Percentiles rank a stretch among this genome's conserved stretches.
phyloP scores from a whole-genome alignment of 2,888 invertebrate species.

The Pseudoips prasinana region DNA sequence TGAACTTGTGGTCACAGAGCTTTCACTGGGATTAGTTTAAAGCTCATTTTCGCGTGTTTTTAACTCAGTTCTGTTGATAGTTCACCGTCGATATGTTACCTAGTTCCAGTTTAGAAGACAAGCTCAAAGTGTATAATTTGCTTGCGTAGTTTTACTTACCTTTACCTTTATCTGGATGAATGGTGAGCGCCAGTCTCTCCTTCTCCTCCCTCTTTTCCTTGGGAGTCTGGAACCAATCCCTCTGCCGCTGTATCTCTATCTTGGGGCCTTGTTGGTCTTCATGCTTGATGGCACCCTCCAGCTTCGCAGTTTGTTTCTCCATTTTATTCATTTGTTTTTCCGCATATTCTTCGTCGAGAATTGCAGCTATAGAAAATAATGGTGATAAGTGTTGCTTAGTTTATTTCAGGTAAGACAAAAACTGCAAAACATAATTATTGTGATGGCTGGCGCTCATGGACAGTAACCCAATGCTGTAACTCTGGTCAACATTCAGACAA shows the following conservation, averaged over 20 bases:
- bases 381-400: neutral
- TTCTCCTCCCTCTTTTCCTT: slow-evolving; percentile 90
- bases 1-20: too few relatives aligned
- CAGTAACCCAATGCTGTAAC: too few relatives aligned
- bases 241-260: slow-evolving; percentile 61
- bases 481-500: too few relatives aligned
- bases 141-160: too few relatives aligned
- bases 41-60: too few relatives aligned
- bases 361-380: slow-evolving; percentile 77
- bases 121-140: too few relatives aligned
- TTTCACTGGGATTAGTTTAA: too few relatives aligned
- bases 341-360: slow-evolving; percentile 92
- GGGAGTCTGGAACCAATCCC: slow-evolving; percentile 94
- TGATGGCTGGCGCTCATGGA: too few relatives aligned
- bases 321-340: slow-evolving; percentile 91
- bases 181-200: slow-evolving; percentile 80
- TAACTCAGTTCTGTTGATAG: too few relatives aligned
- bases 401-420: too few relatives aligned
- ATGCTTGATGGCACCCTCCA: slow-evolving; percentile 59
- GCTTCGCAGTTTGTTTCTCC: slow-evolving; percentile 91
- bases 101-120: too few relatives aligned
- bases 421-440: neutral
- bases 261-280: slow-evolving; percentile 50
- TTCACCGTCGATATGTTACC: too few relatives aligned
- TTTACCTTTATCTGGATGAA: slow-evolving; percentile 59